Evolutionary conservation across 2,113 vertebrate genomes (phyloP).

Genomic region (Ageneiosus marmoratus): DNA sequence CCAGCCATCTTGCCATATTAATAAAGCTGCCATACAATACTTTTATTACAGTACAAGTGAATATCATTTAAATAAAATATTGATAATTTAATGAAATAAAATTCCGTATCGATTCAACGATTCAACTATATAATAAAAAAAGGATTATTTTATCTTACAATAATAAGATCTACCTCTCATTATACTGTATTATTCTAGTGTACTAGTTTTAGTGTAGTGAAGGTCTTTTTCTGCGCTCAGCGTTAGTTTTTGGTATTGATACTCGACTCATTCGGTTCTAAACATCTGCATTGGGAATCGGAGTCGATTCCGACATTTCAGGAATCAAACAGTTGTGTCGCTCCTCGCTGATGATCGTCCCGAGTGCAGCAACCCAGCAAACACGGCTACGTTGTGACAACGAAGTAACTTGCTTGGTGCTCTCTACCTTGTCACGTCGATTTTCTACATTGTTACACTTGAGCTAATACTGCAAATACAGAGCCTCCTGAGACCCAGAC

Average conservation of each 20-base stretch:
- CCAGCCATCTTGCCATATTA: neutral
- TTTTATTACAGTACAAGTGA: neutral
- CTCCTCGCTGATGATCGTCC: neutral
- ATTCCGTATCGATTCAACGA: no score
- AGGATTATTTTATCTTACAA: neutral
- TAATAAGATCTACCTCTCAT: neutral
- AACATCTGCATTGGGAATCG: neutral
- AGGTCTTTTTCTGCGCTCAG: neutral
- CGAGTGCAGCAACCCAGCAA: neutral
- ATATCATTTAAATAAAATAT: no score
- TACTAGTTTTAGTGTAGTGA: neutral
- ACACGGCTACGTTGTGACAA: neutral
- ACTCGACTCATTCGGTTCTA: neutral
- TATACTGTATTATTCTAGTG: neutral
- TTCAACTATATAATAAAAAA: neutral
- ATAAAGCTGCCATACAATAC: neutral
- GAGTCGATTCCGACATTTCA: neutral
- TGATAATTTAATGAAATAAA: no score
- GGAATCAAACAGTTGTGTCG: neutral
- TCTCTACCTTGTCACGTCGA: no score
- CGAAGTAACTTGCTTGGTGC: no score
- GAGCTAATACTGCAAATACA: no score
- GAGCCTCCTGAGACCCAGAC: no score
- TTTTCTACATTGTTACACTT: no score
- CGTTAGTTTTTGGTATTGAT: neutral